Conservation (phyloP, 2,797 vertebrate genomes). For the Acomys russatus region DNA sequence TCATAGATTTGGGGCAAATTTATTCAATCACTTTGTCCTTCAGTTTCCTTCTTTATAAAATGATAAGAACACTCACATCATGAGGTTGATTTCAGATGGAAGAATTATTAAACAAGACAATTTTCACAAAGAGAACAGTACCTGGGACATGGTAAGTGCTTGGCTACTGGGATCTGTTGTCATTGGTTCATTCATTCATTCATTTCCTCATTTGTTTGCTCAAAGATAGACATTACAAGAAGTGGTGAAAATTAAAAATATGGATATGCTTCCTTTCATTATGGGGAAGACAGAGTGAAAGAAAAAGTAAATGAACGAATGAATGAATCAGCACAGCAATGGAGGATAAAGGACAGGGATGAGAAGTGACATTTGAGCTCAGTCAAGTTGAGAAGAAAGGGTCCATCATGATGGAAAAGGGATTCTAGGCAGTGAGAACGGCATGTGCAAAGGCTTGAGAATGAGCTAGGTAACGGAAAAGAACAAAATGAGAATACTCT, state of each 20-base stretch:
- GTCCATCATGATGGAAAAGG: background rate
- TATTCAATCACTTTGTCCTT: background rate
- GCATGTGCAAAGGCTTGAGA: background rate
- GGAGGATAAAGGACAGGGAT: background rate
- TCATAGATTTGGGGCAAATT: background rate
- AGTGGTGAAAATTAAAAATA: background rate
- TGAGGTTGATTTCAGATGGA: background rate
- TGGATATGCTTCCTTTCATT: background rate
- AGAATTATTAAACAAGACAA: background rate
- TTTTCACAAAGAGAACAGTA: background rate
- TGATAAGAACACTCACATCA: background rate
- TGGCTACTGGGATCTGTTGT: background rate
- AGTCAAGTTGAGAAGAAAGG: background rate
- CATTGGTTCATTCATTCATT: background rate
- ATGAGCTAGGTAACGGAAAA: background rate
- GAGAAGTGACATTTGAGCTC: background rate
- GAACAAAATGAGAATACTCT: background rate
- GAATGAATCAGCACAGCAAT: background rate
- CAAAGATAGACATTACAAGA: background rate
- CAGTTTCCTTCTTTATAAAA: conserved; percentile 34
- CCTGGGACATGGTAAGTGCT: background rate
- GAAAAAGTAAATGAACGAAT: background rate
- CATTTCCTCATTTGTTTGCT: background rate
- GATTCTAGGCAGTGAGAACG: background rate
- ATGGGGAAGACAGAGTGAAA: background rate